Base-by-base conservation (phyloP, 2,797 vertebrate species). In the Anabas testudineus region DNA sequence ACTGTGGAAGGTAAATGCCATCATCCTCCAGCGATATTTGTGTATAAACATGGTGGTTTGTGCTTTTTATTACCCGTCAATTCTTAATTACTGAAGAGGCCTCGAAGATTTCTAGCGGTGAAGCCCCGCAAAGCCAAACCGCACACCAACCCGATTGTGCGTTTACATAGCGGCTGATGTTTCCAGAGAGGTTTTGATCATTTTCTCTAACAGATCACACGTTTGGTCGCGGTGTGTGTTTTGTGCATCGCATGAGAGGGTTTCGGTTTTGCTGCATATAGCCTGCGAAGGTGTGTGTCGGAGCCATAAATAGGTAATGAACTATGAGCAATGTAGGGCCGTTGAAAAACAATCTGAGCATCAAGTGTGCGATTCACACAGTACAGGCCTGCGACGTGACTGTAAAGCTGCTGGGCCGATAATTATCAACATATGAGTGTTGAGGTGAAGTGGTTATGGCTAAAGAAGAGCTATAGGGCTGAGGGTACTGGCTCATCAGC, bases 1-100 rank as follows among this genome's bases (percentile, higher is more conserved):
- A 99, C 96, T 99, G 98, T 95, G 98, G 98, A 91, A 98, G 98
- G 98, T 99, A 95, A 97, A 92, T 83, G 71, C 78, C 87, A 78
- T 80, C 82, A 75, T 81, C 81, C 69, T 78, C 65, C 5, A 9
- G 19, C 73, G 48, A 60, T 78, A 59, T 75, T 54, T 39, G 42
- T 39, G 19, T 42, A 42, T 52, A 70, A 76, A 83, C 76, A 77
- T 9, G 73, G 41, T 60, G 77, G 0, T 67, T 45, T 74, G 65
- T 70, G 67, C 1, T 19, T 46, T 22, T 57, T 34, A 34, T 34
- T 24, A 37, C 52, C 28, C 74, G 76, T 84, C 74, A 72, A 55
- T 80, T 89, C 79, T 74, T 84, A 87, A 89, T 84, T 87, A 79
- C 78, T 76, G 58, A 76, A 74, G 75, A 91, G 92, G 92, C 91